Base-by-base conservation (phyloP, 1,140 invertebrate species). In the Hetaerina americana region DNA sequence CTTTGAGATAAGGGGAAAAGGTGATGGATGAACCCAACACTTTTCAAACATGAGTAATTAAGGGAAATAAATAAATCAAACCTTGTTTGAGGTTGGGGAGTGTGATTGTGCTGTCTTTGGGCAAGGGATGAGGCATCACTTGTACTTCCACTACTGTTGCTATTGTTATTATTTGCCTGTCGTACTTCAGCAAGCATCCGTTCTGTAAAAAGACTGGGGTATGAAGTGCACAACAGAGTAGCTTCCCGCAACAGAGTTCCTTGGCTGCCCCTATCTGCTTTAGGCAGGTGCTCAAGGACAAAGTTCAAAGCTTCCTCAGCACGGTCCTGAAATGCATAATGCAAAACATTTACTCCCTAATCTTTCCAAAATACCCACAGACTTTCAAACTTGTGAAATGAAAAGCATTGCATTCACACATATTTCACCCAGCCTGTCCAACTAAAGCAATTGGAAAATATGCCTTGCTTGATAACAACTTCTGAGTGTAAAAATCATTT, bases 281-380 rank as follows among this genome's bases (percentile, higher is more conserved):
- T 85, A 26, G 87, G 84, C 73, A 94, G 81, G 75, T 89, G 86
- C 76, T 89, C 87, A 29, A 92, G 82, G 66, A 94, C 87, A 81
- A 92, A 94, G 80, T 91, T 89, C 27, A 94, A 79, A 8, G 90
- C 90, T 76, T 90, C 89, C 78, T 91, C 87, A 0, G 90, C 92
- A 73, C 87, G 84, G 76, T 90, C 89, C 87, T 89, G 78, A 66
- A 78, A 75, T 10, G n/a, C n/a, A n/a, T n/a, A n/a, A 72, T 75
- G 73, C 67, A 68, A 69, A 72, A n/a, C n/a, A n/a, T n/a, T n/a
- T n/a, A n/a, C n/a, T n/a, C 10, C 26, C 28, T 72, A 57, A 57
- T 57, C 77, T 79, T 12, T 26, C 71, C 27, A 72, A 74, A 29
- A 70, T n/a, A n/a, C n/a, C n/a, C n/a, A n/a, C n/a, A n/a, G n/a